Evolutionary conservation across 1,140 invertebrate genomes (phyloP), one percentile per base, ranked within the genome.

Genomic region (Portunus trituberculatus): DNA sequence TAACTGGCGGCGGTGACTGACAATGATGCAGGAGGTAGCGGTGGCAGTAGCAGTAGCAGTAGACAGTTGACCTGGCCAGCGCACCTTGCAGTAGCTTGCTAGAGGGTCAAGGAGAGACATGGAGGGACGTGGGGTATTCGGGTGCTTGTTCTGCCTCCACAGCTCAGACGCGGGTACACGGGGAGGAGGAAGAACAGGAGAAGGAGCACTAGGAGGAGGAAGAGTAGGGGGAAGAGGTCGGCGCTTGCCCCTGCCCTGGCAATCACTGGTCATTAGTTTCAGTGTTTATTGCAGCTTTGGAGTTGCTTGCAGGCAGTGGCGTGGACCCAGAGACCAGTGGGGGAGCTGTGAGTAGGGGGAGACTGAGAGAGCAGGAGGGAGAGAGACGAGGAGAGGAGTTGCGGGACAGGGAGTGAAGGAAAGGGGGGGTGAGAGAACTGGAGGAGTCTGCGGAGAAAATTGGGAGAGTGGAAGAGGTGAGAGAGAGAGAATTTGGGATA

Each of bases 191-290:
- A 76, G 67, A 76, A n/a, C 12, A n/a, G 1, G 16, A n/a, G 20
- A 1, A 76, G 67, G 20, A 25, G 67, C 0, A n/a, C 0, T 2
- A 76, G 67, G 67, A 76, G 67, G 67, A 76, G 67, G 67, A 76
- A 25, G 0, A 76, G 48, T 6, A 52, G 14, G 52, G 20, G 67
- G 67, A 76, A 76, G 67, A 76, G 67, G 67, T 76, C 67, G n/a
- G 20, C 67, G 67, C 67, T n/a, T 76, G 67, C 67, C 67, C 67
- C 25, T 76, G 67, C 20, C 67, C 67, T 76, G 67, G 67, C 67
- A 76, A 76, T 76, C 67, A 76, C 67, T 76, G 67, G 67, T 76
- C 67, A 76, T 76, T 76, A 76, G 67, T 76, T 76, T 25, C n/a
- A 76, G 67, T 76, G 67, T 76, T 76, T 76, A 76, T 76, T 76